phyloP scores from a whole-genome alignment of 2,797 vertebrate species.

The Otolemur crassicaudatus region DNA sequence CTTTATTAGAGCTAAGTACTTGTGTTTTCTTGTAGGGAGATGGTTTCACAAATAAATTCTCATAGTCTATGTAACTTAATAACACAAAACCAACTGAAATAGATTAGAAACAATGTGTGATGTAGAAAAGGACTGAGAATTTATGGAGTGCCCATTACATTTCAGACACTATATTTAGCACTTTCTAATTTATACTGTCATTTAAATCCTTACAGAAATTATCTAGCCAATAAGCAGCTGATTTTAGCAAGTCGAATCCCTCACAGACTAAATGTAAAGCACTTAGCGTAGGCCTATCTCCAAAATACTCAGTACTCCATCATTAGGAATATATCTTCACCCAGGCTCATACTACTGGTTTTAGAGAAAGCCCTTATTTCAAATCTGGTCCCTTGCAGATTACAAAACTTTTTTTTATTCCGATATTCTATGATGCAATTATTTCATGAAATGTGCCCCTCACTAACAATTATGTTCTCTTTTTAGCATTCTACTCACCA shows the following conservation, averaged over 20 bases:
- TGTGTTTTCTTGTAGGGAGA: background rate
- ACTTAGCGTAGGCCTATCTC: background rate
- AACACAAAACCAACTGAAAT: background rate
- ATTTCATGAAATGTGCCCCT: background rate
- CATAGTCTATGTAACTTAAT: background rate
- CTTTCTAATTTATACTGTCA: background rate
- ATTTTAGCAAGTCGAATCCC: background rate
- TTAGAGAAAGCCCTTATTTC: conserved; percentile 3
- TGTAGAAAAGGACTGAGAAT: background rate
- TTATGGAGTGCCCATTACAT: background rate
- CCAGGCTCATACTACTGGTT: background rate
- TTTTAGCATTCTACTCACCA: background rate
- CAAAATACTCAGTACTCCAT: background rate
- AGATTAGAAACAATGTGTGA: background rate
- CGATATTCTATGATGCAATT: background rate
- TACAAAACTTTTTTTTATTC: background rate
- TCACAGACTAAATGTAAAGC: background rate
- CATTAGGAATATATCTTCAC: background rate
- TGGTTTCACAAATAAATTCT: background rate
- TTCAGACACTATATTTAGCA: background rate
- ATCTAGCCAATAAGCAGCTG: background rate
- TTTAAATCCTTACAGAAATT: conserved; percentile 31
- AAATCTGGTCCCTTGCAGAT: background rate
- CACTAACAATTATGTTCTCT: background rate
- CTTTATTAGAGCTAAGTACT: background rate